Percentiles rank a stretch among this genome's conserved stretches.
phyloP scores from a whole-genome alignment of 2,888 invertebrate species.

The Tinea semifulvella region DNA sequence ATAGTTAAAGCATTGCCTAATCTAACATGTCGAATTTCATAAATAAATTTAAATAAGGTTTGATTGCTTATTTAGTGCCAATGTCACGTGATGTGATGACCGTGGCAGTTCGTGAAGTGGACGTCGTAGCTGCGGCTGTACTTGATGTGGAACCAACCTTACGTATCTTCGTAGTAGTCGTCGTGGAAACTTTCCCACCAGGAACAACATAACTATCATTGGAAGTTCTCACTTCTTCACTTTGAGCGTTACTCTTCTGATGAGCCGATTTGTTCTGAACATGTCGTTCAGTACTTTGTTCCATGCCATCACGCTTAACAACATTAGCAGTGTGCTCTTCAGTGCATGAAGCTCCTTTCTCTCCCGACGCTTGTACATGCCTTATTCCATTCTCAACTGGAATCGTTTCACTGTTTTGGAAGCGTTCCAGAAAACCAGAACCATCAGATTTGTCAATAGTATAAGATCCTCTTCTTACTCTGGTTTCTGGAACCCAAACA shows the following conservation, averaged over 20 bases:
- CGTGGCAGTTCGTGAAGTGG: slow-evolving; percentile 44
- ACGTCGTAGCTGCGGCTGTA: slow-evolving; percentile 42
- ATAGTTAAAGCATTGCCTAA: background rate
- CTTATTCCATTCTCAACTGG: slow-evolving; percentile 46
- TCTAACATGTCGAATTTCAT: background rate
- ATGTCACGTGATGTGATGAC: slow-evolving; percentile 51
- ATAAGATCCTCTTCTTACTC: slow-evolving; percentile 49
- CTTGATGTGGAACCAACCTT: slow-evolving; percentile 49
- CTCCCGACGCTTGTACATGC: slow-evolving; percentile 38
- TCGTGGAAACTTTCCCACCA: slow-evolving; percentile 48
- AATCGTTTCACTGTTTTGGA: slow-evolving; percentile 42
- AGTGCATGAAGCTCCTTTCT: slow-evolving; percentile 33
- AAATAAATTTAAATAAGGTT: background rate
- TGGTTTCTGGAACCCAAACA: slow-evolving; percentile 51
- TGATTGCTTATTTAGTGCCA: slow-evolving; percentile 29
- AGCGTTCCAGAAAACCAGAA: slow-evolving; percentile 39
- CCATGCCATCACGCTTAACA: slow-evolving; percentile 40
- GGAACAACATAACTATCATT: slow-evolving; percentile 49
- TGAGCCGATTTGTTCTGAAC: slow-evolving; percentile 41
- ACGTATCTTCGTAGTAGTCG: slow-evolving; percentile 48
- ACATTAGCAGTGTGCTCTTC: slow-evolving; percentile 38
- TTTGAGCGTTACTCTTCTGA: slow-evolving; percentile 38
- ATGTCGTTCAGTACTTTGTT: slow-evolving; percentile 40
- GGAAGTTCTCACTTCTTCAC: slow-evolving; percentile 45
- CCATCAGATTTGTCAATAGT: slow-evolving; percentile 49